Conservation (phyloP, 2,888 invertebrate genomes). For the Entomobrya multifasciata region DNA sequence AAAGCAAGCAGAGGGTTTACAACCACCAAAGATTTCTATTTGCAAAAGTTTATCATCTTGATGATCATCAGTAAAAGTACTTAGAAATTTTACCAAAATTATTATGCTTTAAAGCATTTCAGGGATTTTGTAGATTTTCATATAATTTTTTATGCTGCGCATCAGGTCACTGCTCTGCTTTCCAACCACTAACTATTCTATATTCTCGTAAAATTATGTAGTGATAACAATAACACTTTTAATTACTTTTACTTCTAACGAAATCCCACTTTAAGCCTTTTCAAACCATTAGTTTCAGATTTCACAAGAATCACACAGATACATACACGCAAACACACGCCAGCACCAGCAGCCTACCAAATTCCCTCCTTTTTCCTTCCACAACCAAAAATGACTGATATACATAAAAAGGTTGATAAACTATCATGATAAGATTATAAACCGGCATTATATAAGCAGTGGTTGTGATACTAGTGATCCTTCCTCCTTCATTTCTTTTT, state of each 20-base stretch:
- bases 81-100: too few species aligned
- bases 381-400: slow-evolving; percentile 27
- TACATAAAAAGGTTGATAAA: neutral
- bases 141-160: too few species aligned
- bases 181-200: neutral
- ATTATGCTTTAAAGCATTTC: too few species aligned
- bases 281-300: slow-evolving; percentile 33
- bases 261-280: slow-evolving; percentile 34
- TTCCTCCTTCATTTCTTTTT: slow-evolving; percentile 4
- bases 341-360: too few species aligned
- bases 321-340: too few species aligned
- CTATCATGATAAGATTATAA: slow-evolving; percentile 29
- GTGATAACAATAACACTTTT: slow-evolving; percentile 25
- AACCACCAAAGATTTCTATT: too few species aligned
- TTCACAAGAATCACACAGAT: neutral
- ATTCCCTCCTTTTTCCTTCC: too few species aligned
- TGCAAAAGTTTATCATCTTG: too few species aligned
- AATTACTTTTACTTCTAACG: slow-evolving; percentile 19
- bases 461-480: slow-evolving; percentile 1
- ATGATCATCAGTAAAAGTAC: too few species aligned
- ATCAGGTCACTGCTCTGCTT: neutral
- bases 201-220: slow-evolving; percentile 15
- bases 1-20: too few species aligned
- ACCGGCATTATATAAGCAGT: neutral
- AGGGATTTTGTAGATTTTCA: too few species aligned